Evolutionary conservation across 2,797 vertebrate species (phyloP), one percentile per base, ranked within the genome.

Genomic region (Silurus aristotelis): DNA sequence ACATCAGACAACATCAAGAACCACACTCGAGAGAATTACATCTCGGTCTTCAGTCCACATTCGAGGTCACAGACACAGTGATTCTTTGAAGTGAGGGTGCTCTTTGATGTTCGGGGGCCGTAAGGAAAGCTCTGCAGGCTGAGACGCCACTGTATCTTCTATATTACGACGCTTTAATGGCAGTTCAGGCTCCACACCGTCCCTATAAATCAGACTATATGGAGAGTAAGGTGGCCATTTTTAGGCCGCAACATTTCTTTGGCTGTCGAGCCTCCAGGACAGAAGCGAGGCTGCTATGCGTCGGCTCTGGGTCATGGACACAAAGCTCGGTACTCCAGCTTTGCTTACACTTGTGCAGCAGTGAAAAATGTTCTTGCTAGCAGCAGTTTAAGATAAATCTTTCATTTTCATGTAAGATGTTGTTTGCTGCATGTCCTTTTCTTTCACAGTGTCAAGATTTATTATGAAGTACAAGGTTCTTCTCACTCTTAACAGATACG

Each of bases 81-180:
- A 31, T 70, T 56, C 68, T 80, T 72, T 80, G 68, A 85, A 85
- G 84, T 73, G 10, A 63, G 31, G 58, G 10, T 77, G 68, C 70
- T 64, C 58, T 85, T 85, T 85, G 84, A 80, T 72, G 84, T 73
- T 58, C 60, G n/a, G 77, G 52, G 68, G 58, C 38, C 70, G 66
- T 66, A 63, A 46, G 22, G 61, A 75, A 10, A 75, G 79, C 61
- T 56, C 52, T 17, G 31, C 22, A 10, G 22, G 13, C 70, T 66
- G 22, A 76, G 60, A 55, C 68, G 13, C 43, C 1, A 75, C 78
- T 85, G 79, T 82, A 82, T 56, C 48, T 38, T 82, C 61, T 46
- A 61, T 43, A 84, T 71, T 56, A 78, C 52, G 83, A 71, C n/a
- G 22, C 76, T 85, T 85, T 85, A 85, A 85, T 60, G 55, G 77